Percentiles rank a stretch among this genome's conserved stretches.
Evolutionary conservation across 2,797 vertebrate genomes (phyloP).

Genomic region (Hafferia zeledoni): DNA sequence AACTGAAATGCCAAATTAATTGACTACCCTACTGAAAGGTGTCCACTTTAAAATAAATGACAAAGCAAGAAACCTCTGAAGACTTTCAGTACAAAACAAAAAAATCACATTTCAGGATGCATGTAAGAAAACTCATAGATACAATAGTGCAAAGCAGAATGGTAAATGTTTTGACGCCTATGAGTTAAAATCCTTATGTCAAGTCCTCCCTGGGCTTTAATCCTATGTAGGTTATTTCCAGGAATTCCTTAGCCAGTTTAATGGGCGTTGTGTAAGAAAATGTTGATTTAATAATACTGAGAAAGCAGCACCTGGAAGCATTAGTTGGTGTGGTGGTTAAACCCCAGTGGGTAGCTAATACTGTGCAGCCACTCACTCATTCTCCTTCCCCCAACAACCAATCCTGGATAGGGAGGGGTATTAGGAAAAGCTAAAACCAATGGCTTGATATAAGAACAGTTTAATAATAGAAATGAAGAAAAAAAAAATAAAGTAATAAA

Average conservation of each 20-base stretch:
- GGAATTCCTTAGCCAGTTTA: background rate
- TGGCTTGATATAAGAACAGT: background rate
- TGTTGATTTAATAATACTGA: background rate
- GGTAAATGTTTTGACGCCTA: background rate
- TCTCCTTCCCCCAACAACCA: background rate
- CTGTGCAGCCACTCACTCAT: background rate
- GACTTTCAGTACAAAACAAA: background rate
- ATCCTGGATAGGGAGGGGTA: background rate
- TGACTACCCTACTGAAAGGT: background rate
- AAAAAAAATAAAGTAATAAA: background rate
- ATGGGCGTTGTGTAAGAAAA: background rate
- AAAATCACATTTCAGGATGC: background rate
- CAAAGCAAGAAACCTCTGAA: background rate
- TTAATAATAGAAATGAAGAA: background rate
- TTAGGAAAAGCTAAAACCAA: background rate
- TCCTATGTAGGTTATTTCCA: background rate
- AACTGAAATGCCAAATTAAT: background rate
- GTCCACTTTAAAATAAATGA: background rate
- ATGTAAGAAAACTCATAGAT: background rate
- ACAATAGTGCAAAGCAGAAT: background rate
- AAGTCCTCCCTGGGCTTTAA: background rate
- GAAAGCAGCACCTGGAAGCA: background rate
- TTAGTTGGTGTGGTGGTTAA: background rate
- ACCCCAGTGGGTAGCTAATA: background rate
- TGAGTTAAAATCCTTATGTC: background rate